Base-by-base conservation (phyloP, 2,888 invertebrate species). In the Lycocerus yunnanus region DNA sequence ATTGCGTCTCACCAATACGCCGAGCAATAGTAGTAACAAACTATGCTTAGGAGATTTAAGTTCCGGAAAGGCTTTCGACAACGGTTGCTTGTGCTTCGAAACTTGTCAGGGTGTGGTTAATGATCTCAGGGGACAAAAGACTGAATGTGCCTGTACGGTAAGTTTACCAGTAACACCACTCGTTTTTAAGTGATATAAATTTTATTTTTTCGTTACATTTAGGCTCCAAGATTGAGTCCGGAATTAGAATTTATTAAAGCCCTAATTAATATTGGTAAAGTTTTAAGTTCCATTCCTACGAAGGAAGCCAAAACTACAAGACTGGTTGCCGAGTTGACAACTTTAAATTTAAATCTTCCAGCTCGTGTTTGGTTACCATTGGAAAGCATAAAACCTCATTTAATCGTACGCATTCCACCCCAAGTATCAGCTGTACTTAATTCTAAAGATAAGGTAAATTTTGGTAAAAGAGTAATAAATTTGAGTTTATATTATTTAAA, bases 321-420 rank as follows among this genome's bases (percentile, higher is more conserved):
- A 80, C 89, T 99, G 80, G 92, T 97, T 78, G 97, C 98, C 72
- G 98, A 98, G 87, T 90, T 99, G 81, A 96, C 95, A 80, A 91
- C 96, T 81, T 90, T 99, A 74, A 99, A 99, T 89, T 91, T 98
- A 80, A 99, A 99, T 89, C 90, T 99, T 76, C 99, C 99, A 13
- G 98, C 99, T 11, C 90, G 98, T 74, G 99, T 99, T 76, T 99
- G 99, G 98, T 90, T 99, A 81, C 99, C 99, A 13, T 90, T 99
- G 66, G 94, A 97, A 86, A 93, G 93, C 80, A 90, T 92, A 81
- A 89, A 90, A 82, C 93, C 96, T 68, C 99, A 99, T 89, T 95
- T 97, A 85, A 94, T 99, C 82, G 94, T 99, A 67, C 91, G 99
- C 87, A 97, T 99, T 88, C 98, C 99, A 61, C 97, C 97, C 75